Evolutionary conservation across 1,140 invertebrate species (phyloP), one percentile per base, ranked within the genome.

Genomic region (Pseudomyrmex flavicornis): DNA sequence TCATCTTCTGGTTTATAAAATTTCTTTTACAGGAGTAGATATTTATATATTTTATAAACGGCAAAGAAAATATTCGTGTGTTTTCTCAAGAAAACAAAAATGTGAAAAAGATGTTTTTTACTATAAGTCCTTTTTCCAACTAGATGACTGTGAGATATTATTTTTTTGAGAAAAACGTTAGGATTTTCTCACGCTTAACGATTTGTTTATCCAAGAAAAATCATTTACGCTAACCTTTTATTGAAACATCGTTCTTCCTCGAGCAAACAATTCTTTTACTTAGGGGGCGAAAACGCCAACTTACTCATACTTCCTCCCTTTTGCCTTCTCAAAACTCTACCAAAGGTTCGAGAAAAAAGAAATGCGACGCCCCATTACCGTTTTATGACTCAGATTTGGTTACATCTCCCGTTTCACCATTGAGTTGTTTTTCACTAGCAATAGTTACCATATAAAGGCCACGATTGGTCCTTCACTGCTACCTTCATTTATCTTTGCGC

Each of bases 361-460:
- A 94, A 93, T 85, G 91, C 90, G 91, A 93, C 92, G 93, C 93
- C 93, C 93, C 91, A 93, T 94, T 94, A 94, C 93, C 93, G 92
- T 93, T 94, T 93, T 94, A 93, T 92, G 91, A 88, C 87, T 83
- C 89, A 91, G 92, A 89, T 94, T 93, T 91, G 90, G 93, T 94
- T 94, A 94, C 93, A 91, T 93, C 92, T 94, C 93, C 73, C 91
- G 91, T 94, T 94, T 93, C 93, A 93, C 92, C 90, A 93, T 93
- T 93, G 93, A 94, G 92, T 91, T 92, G 91, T 93, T 35, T 93
- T 92, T 88, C 91, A 92, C 92, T 92, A 90, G 89, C 91, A 91
- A 93, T 93, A 93, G 92, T 92, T 92, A 90, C 88, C 92, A 92
- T 90, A 91, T 92, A 93, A 93, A 92, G 90, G 88, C 90, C 87